These are phyloP conservation scores for Gymnoscelis rufifasciata DNA, from an alignment of 2,888 invertebrate species.

Conservation along the genomic window DNA sequence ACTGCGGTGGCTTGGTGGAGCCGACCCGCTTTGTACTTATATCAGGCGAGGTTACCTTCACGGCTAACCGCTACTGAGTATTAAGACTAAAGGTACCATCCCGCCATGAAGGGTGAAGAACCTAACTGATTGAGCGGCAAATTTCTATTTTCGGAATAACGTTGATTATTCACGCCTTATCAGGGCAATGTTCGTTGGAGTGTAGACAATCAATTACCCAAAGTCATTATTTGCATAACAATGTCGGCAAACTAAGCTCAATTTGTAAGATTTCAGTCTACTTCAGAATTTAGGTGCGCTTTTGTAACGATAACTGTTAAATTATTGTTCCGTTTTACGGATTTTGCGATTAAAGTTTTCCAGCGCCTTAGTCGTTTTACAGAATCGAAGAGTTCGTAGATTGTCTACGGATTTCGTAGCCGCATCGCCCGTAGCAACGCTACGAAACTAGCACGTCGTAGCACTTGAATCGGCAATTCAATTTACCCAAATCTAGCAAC, in stretches of 20 bases:
- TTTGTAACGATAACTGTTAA: no score
- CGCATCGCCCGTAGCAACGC: not conserved
- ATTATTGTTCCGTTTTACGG: no score
- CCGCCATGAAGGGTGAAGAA: conserved; percentile 89
- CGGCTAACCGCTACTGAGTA: no score
- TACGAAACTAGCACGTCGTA: not conserved
- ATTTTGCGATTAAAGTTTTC: no score
- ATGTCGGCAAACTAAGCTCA: not conserved
- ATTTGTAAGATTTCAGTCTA: not conserved
- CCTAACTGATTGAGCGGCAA: conserved; percentile 91
- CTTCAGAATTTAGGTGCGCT: no score
- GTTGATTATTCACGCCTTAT: not conserved
- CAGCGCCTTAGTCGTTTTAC: not conserved
- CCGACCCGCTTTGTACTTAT: no score
- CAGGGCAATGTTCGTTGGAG: not conserved
- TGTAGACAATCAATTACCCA: not conserved
- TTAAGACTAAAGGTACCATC: no score
- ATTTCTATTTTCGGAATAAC: conserved; percentile 45
- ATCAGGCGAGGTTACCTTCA: no score
- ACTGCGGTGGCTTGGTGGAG: no score
- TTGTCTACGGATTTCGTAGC: not conserved
- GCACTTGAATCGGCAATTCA: not conserved
- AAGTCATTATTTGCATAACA: conserved; percentile 1
- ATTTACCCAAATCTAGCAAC: not conserved
- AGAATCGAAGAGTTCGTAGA: not conserved